Evolutionary conservation across 1,140 invertebrate species (phyloP).

Genomic region (Hirudo medicinalis): DNA sequence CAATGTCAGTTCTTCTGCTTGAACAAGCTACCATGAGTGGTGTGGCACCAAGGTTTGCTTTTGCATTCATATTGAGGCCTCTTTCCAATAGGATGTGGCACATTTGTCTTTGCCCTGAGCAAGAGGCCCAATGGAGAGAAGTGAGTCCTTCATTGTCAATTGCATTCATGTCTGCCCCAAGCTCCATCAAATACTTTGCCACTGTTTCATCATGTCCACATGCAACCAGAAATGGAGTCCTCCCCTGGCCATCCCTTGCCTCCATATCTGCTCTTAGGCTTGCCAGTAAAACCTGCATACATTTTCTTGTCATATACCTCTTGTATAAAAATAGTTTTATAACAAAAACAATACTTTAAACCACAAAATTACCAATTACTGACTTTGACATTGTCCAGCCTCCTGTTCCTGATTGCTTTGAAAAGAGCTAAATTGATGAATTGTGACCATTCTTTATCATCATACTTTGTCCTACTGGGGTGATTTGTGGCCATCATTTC

Average conservation of each 20-base stretch:
- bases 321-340: neutral
- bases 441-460: conserved; percentile 3
- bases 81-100: conserved; percentile 15
- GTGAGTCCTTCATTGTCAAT: conserved; percentile 21
- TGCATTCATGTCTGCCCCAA: conserved; percentile 15
- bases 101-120: conserved; percentile 15
- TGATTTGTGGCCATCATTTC: conserved; percentile 19
- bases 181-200: conserved; percentile 20
- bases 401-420: conserved; percentile 20
- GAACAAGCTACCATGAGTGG: conserved; percentile 25
- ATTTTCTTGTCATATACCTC: neutral
- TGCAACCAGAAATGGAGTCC: conserved; percentile 21
- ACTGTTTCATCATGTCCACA: conserved; percentile 22
- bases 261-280: conserved; percentile 16
- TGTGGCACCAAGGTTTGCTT: conserved; percentile 23
- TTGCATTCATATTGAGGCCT: conserved; percentile 8
- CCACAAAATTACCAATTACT: neutral
- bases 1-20: conserved; percentile 16
- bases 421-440: conserved; percentile 20
- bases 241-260: conserved; percentile 16
- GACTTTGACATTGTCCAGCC: conserved; percentile 18
- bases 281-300: conserved; percentile 15
- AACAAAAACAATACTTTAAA: neutral
- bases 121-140: conserved; percentile 23
- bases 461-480: conserved; percentile 18